Evolutionary conservation across 2,888 invertebrate genomes (phyloP).

Genomic region (Monochamus alternatus): DNA sequence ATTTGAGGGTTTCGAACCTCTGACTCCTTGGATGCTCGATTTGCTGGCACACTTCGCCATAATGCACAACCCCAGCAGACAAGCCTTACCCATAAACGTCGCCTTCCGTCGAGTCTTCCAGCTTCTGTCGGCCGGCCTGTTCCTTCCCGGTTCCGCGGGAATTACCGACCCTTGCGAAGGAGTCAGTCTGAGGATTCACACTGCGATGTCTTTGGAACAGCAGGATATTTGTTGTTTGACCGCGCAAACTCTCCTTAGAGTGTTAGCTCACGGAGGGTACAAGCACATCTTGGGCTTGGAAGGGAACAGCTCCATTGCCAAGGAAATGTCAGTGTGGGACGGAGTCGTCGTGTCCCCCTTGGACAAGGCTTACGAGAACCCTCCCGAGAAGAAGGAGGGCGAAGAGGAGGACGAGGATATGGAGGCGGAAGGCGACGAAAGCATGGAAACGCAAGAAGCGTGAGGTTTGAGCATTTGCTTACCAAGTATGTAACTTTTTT

Average conservation of each 20-base stretch:
- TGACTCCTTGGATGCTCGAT: slow-evolving; percentile 98
- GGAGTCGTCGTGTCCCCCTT: slow-evolving; percentile 96
- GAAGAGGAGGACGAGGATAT: slow-evolving; percentile 81
- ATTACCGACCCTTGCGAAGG: slow-evolving; percentile 96
- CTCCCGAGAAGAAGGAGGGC: slow-evolving; percentile 83
- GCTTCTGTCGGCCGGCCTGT: slow-evolving; percentile 92
- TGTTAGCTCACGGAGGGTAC: slow-evolving; percentile 94
- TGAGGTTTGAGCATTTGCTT: slow-evolving; percentile 29
- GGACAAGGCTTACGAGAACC: slow-evolving; percentile 93
- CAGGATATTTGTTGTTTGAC: slow-evolving; percentile 95
- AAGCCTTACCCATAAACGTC: slow-evolving; percentile 92
- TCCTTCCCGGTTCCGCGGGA: slow-evolving; percentile 94
- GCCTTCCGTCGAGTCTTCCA: slow-evolving; percentile 91
- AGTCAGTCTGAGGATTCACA: slow-evolving; percentile 91
- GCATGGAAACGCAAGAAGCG: slow-evolving; percentile 71
- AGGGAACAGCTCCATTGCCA: slow-evolving; percentile 73
- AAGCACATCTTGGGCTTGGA: slow-evolving; percentile 88
- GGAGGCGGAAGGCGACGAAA: slow-evolving; percentile 76
- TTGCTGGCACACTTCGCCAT: slow-evolving; percentile 96
- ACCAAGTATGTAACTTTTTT: not conserved
- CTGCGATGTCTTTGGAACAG: slow-evolving; percentile 91
- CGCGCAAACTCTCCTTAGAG: slow-evolving; percentile 92
- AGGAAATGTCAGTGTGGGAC: slow-evolving; percentile 97
- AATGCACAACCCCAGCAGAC: slow-evolving; percentile 95
- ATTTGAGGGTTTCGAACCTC: slow-evolving; percentile 90